A percentile compares a stretch with the other conserved stretches of the same genome.
Conservation (phyloP, 2,797 vertebrate genomes). For the Zenarchopterus dispar region DNA sequence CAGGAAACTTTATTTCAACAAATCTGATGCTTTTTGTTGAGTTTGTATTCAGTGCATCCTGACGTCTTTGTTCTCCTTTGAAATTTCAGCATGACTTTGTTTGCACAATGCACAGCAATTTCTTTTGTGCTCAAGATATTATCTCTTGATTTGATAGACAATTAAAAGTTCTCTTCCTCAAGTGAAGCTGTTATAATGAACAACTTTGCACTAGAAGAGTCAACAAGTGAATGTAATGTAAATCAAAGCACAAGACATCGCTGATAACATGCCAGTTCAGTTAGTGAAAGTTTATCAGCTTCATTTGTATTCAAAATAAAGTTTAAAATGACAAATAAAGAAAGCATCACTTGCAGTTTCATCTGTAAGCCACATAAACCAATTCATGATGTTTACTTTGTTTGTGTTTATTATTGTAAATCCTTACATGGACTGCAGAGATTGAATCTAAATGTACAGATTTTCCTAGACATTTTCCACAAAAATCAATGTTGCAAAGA, state of each 20-base stretch:
- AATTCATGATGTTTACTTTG: background rate
- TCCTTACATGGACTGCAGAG: too few relatives aligned
- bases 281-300: slow-evolving; percentile 1
- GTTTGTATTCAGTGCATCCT: background rate
- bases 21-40: background rate
- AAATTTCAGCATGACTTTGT: slow-evolving; percentile 12
- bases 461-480: too few relatives aligned
- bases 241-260: slow-evolving; percentile 2
- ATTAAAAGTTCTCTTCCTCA: slow-evolving; percentile 10
- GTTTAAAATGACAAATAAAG: background rate
- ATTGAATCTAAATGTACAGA: too few relatives aligned
- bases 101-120: background rate
- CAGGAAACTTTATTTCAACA: slow-evolving; percentile 2
- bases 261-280: slow-evolving; percentile 16
- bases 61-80: background rate
- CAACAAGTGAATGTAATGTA: slow-evolving; percentile 10
- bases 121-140: slow-evolving; percentile 4
- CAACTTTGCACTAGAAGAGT: slow-evolving; percentile 4
- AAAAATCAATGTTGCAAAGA: too few relatives aligned
- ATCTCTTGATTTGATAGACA: slow-evolving; percentile 19
- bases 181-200: slow-evolving; percentile 20
- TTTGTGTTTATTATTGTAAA: too few relatives aligned
- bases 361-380: background rate
- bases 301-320: slow-evolving; percentile 8
- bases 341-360: background rate